Evolutionary conservation across 2,888 invertebrate genomes (phyloP).

Genomic region (Agrenia bidenticulata): DNA sequence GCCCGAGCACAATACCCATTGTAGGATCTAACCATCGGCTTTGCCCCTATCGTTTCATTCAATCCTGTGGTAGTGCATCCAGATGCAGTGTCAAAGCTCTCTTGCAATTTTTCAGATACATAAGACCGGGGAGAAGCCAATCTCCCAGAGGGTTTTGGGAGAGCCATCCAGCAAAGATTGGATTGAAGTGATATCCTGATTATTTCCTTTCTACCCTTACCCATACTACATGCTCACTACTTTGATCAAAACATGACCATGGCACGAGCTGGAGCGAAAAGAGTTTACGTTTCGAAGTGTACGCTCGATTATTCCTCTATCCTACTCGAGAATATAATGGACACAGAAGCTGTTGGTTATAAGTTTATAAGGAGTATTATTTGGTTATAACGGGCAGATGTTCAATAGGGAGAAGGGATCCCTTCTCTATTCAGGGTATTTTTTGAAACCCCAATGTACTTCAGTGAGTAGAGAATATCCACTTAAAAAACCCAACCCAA

Average conservation of each 20-base stretch:
- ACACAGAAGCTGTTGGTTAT: conserved; percentile 8
- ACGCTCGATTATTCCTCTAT: conserved; percentile 1
- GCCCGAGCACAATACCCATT: not conserved
- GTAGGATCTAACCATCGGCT: not conserved
- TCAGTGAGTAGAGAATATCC: conserved; percentile 26
- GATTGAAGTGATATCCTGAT: too few relatives aligned
- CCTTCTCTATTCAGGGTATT: not conserved
- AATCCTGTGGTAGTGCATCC: too few relatives aligned
- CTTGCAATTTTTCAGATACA: too few relatives aligned
- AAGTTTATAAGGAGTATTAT: conserved; percentile 1
- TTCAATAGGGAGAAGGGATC: conserved; percentile 42
- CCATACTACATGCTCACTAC: too few relatives aligned
- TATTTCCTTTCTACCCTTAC: too few relatives aligned
- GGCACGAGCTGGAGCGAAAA: conserved; percentile 12
- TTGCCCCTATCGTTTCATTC: conserved; percentile 3
- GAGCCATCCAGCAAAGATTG: too few relatives aligned
- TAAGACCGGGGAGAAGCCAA: too few relatives aligned
- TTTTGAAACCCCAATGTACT: conserved; percentile 1
- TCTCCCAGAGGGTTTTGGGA: too few relatives aligned
- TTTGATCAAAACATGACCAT: not conserved
- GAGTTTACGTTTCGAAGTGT: conserved; percentile 5
- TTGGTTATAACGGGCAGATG: conserved; percentile 42
- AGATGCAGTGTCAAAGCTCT: too few relatives aligned
- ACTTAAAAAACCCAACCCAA: conserved; percentile 40
- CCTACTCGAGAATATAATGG: not conserved